Percentiles rank a stretch among this genome's conserved stretches.
Conservation (phyloP, 2,888 invertebrate species). For the Drosophila tripunctata region DNA sequence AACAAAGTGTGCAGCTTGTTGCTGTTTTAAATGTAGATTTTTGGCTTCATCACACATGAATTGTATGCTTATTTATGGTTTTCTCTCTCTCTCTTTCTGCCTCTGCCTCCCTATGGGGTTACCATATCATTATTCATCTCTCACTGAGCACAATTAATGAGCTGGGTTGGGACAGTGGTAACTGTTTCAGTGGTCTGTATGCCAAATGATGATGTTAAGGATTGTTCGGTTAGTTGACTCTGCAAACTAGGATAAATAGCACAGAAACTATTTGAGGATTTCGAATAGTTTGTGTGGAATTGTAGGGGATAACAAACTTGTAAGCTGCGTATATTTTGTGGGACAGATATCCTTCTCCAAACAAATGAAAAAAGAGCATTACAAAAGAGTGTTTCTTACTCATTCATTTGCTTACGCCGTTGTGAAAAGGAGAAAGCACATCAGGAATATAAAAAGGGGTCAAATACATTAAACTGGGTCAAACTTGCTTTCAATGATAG, state of each 20-base stretch:
- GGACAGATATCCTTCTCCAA: background rate
- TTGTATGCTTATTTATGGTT: background rate
- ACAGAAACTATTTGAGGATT: slow-evolving; percentile 15
- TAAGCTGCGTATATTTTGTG: background rate
- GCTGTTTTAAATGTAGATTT: slow-evolving; percentile 38
- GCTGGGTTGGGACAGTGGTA: slow-evolving; percentile 12
- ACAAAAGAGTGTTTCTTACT: too few species aligned
- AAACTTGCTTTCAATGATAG: slow-evolving; percentile 1
- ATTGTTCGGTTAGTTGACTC: slow-evolving; percentile 26
- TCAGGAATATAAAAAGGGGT: slow-evolving; percentile 7
- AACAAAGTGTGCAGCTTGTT: slow-evolving; percentile 9
- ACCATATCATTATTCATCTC: slow-evolving; percentile 51
- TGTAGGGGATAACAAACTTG: background rate
- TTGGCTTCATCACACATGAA: slow-evolving; percentile 32
- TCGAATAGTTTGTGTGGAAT: slow-evolving; percentile 17
- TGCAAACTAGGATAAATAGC: slow-evolving; percentile 3
- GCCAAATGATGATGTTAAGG: slow-evolving; percentile 34
- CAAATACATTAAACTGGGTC: slow-evolving; percentile 16
- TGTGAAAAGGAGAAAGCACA: background rate
- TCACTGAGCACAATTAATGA: slow-evolving; percentile 56
- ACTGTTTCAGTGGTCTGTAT: slow-evolving; percentile 30
- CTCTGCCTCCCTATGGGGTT: background rate
- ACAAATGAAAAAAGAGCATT: background rate
- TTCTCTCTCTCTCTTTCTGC: background rate
- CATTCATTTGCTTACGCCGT: too few species aligned